Evolutionary conservation across 2,797 vertebrate genomes (phyloP).

Genomic region (Hydrophis major): DNA sequence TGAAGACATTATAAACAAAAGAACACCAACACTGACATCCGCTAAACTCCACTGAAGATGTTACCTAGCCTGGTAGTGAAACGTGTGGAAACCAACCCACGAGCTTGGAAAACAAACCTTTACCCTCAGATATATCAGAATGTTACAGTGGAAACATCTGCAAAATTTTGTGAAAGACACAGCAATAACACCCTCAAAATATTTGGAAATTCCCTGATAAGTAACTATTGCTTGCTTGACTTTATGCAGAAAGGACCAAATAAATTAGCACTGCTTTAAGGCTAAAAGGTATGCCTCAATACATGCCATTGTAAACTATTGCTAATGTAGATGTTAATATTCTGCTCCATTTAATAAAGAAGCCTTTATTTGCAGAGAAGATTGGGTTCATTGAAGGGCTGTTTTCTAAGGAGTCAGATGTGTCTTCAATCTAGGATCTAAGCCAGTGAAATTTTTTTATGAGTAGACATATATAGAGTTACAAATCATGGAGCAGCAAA

Average conservation of each 20-base stretch:
- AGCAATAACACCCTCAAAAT: not conserved
- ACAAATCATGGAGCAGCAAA: not conserved
- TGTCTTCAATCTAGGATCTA: not conserved
- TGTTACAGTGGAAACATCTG: not conserved
- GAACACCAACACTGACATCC: not conserved
- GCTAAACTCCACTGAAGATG: not conserved
- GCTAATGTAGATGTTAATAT: not conserved
- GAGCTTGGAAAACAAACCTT: not conserved
- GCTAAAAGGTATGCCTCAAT: not conserved
- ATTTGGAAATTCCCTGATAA: not conserved
- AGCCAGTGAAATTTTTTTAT: not conserved
- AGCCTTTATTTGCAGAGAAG: not conserved
- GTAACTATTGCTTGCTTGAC: not conserved
- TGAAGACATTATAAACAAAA: not conserved
- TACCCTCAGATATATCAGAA: not conserved
- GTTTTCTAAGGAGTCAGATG: not conserved
- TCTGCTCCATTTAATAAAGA: not conserved
- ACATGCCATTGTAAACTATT: not conserved
- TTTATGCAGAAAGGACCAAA: not conserved
- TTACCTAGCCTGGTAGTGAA: not conserved
- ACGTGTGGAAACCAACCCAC: not conserved
- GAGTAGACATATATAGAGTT: not conserved
- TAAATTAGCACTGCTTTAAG: not conserved
- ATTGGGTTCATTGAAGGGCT: not conserved
- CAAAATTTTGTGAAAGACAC: not conserved